Evolutionary conservation across 2,888 invertebrate species (phyloP).

Genomic region (Ornithoptera priamus): DNA sequence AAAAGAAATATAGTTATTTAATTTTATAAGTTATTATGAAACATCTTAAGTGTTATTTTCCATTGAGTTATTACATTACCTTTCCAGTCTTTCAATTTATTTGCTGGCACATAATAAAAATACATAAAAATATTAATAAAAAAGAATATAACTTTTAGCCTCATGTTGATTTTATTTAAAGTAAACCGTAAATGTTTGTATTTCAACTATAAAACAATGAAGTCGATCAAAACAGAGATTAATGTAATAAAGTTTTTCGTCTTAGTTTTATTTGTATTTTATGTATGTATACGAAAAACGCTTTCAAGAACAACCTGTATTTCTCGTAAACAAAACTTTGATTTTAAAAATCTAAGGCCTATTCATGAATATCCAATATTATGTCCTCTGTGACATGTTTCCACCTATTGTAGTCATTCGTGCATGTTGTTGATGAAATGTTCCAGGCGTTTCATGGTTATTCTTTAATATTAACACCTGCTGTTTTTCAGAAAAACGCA

Average conservation of each 20-base stretch:
- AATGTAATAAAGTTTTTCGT: conserved; percentile 7
- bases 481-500: too few species aligned
- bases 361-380: background rate
- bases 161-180: conserved; percentile 6
- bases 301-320: background rate
- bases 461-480: too few species aligned
- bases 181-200: background rate
- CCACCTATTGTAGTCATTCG: background rate
- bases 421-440: too few species aligned
- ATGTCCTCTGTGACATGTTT: background rate
- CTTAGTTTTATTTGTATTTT: conserved; percentile 11
- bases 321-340: background rate
- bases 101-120: background rate
- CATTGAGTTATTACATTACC: background rate
- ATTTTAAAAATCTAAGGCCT: background rate
- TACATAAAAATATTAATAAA: conserved; percentile 3
- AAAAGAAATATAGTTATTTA: background rate
- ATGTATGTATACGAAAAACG: background rate
- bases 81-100: conserved; percentile 15
- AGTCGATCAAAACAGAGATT: conserved; percentile 3
- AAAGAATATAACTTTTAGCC: conserved; percentile 2
- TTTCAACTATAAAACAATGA: background rate
- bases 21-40: background rate
- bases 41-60: background rate
- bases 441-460: too few species aligned